phyloP scores from a whole-genome alignment of 2,797 vertebrate species.

The Falco rusticolus region DNA sequence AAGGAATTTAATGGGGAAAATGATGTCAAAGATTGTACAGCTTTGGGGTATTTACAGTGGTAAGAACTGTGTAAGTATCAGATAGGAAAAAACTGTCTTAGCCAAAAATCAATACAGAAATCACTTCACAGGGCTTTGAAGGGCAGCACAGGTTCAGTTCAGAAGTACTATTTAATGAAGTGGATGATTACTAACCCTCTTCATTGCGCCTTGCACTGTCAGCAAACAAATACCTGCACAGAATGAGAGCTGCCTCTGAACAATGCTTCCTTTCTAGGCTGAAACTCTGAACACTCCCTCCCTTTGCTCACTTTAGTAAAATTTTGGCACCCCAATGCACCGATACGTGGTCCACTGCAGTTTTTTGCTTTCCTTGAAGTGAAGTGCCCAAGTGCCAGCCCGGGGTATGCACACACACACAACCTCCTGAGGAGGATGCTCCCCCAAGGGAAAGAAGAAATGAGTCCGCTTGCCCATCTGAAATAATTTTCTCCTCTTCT shows the following conservation, averaged over 20 bases:
- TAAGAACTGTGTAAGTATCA: not conserved
- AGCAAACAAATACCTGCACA: not conserved
- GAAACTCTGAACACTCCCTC: not conserved
- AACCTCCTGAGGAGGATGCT: not conserved
- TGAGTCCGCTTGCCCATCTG: not conserved
- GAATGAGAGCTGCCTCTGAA: not conserved
- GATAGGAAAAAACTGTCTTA: not conserved
- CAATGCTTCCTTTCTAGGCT: not conserved
- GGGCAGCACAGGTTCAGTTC: not conserved
- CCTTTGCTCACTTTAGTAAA: not conserved
- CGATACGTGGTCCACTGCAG: not conserved
- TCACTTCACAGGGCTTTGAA: not conserved
- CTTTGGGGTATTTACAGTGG: not conserved
- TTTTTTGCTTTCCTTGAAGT: not conserved
- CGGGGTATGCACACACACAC: not conserved
- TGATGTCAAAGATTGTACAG: accelerated
- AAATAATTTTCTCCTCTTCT: not conserved
- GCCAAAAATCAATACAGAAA: not conserved
- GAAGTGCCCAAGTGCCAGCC: not conserved
- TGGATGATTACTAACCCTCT: not conserved
- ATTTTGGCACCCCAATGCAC: not conserved
- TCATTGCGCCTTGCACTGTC: not conserved
- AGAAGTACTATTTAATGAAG: not conserved
- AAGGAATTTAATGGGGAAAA: not conserved
- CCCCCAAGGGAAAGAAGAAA: not conserved